These are phyloP conservation scores for Phocoena sinus DNA, from an alignment of 2,113 vertebrate species.

Conservation along the genomic window DNA sequence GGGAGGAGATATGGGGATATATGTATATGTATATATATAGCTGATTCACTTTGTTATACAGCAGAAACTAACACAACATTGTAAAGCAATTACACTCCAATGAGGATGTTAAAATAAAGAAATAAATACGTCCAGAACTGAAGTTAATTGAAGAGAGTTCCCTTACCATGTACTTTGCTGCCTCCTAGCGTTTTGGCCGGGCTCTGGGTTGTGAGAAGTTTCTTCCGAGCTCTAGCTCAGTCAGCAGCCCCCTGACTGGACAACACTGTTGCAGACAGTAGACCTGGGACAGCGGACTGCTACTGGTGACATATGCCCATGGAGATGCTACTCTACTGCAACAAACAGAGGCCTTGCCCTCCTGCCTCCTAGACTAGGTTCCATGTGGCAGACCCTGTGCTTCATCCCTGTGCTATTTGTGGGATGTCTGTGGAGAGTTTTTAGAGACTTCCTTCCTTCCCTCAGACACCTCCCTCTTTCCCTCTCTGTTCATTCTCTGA, in stretches of 20 bases:
- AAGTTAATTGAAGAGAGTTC: not conserved
- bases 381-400: accelerated
- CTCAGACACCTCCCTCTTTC: not conserved
- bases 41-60: too few relatives aligned
- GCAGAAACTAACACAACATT: too few relatives aligned
- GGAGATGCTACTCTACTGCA: not conserved
- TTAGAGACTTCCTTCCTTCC: not conserved
- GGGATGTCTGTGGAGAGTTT: not conserved
- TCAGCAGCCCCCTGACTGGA: not conserved
- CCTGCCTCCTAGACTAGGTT: not conserved
- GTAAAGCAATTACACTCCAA: too few relatives aligned
- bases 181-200: conserved; percentile 47
- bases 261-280: not conserved
- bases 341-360: not conserved
- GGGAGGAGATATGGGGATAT: too few relatives aligned
- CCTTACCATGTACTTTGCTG: conserved; percentile 67
- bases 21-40: too few relatives aligned
- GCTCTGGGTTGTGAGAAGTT: not conserved
- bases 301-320: not conserved
- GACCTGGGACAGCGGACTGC: not conserved
- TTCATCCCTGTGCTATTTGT: not conserved
- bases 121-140: not conserved
- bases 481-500: not conserved
- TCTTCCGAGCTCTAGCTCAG: not conserved
- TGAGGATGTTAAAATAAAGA: too few relatives aligned